phyloP scores from a whole-genome alignment of 1,140 invertebrate genomes.

The Hirudo medicinalis region DNA sequence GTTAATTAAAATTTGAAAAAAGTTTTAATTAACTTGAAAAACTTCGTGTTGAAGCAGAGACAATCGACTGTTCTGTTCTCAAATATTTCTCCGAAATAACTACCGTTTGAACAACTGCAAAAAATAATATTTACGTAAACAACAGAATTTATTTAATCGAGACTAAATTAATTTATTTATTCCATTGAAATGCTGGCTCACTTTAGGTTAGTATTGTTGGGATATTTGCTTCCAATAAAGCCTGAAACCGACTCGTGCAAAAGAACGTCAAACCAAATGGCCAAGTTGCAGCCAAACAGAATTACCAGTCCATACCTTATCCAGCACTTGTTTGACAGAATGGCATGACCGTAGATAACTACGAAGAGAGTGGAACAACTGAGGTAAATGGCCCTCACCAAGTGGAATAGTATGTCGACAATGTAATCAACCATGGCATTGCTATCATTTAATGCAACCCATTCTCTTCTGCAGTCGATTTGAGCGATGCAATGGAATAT shows the following conservation, averaged over 20 bases:
- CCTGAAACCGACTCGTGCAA: background rate
- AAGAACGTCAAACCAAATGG: conserved; percentile 6
- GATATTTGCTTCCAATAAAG: background rate
- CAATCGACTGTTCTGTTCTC: background rate
- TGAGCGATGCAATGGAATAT: background rate
- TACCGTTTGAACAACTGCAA: background rate
- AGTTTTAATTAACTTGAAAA: background rate
- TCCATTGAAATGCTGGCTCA: too few relatives aligned
- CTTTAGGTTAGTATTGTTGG: background rate
- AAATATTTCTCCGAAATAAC: background rate
- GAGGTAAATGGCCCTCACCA: background rate
- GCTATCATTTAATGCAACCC: background rate
- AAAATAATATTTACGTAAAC: background rate
- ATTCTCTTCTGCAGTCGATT: background rate
- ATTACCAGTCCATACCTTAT: background rate
- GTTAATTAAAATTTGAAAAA: background rate
- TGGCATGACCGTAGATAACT: background rate
- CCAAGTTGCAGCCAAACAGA: conserved; percentile 2
- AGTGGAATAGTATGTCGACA: background rate
- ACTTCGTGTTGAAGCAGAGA: background rate
- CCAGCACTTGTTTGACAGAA: background rate
- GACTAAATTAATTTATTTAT: too few relatives aligned
- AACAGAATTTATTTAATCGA: too few relatives aligned
- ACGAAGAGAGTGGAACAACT: background rate
- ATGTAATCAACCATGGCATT: background rate